phyloP scores from a whole-genome alignment of 2,888 invertebrate species.

The Leucoma salicis region DNA sequence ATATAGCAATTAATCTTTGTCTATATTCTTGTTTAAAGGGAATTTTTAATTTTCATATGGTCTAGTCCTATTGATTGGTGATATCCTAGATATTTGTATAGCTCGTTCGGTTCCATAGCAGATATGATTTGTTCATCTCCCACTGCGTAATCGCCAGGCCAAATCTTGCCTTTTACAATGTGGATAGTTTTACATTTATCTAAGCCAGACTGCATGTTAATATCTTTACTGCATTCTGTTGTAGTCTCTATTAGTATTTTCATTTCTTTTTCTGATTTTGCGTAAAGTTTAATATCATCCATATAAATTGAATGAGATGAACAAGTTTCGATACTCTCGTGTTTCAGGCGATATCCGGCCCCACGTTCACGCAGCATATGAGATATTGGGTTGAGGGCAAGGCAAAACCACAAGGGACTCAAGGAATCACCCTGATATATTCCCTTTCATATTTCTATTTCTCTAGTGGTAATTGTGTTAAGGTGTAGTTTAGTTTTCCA shows the following conservation, averaged over 20 bases:
- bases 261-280: background rate
- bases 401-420: constrained; percentile 2
- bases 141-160: background rate
- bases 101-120: background rate
- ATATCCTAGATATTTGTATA: constrained; percentile 23
- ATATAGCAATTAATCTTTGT: background rate
- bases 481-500: background rate
- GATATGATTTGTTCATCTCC: background rate
- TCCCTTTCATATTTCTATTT: background rate
- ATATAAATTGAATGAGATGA: background rate
- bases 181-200: background rate
- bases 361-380: background rate
- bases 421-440: background rate
- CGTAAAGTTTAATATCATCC: background rate
- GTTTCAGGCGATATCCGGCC: background rate
- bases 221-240: background rate
- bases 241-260: background rate
- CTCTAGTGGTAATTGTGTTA: background rate
- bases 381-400: background rate
- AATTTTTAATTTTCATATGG: background rate
- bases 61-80: constrained; percentile 6
- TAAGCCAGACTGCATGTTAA: background rate
- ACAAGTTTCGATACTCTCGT: background rate
- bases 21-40: background rate
- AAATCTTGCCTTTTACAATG: no score